Percentiles rank a stretch among this genome's conserved stretches.
Evolutionary conservation across 2,113 vertebrate species (phyloP).

Genomic region (Poicephalus gulielmi): DNA sequence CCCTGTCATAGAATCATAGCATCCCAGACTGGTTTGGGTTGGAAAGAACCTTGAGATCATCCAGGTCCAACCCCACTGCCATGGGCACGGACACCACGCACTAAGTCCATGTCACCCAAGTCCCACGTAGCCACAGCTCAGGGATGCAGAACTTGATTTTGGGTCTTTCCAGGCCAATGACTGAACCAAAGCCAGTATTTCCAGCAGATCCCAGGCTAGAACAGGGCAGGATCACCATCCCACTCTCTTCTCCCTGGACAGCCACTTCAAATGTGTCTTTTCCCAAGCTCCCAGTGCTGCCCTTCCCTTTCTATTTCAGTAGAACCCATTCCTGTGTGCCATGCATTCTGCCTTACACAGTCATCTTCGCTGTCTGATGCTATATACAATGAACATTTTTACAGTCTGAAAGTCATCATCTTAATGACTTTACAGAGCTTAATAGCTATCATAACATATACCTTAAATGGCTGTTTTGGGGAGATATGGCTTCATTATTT

Average conservation of each 20-base stretch:
- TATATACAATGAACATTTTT: not conserved
- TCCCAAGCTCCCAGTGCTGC: not conserved
- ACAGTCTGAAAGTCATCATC: not conserved
- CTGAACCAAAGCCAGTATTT: not conserved
- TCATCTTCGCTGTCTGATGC: not conserved
- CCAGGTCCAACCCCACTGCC: not conserved
- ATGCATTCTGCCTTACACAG: not conserved
- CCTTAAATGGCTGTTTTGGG: not conserved
- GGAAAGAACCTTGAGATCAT: not conserved
- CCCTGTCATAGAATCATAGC: not conserved
- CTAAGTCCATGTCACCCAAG: not conserved
- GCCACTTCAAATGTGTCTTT: not conserved
- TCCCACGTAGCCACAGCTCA: not conserved
- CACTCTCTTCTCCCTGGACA: not conserved
- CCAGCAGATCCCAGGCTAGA: not conserved
- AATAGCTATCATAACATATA: not conserved
- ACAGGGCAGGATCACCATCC: no score
- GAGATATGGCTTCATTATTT: not conserved
- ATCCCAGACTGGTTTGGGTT: not conserved
- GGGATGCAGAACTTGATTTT: not conserved
- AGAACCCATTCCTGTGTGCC: not conserved
- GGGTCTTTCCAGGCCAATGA: not conserved
- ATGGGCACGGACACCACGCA: not conserved
- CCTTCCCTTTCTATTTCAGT: not conserved
- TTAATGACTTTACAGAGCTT: not conserved